Evolutionary conservation across 2,888 invertebrate species (phyloP).

Genomic region (Merodon equestris): DNA sequence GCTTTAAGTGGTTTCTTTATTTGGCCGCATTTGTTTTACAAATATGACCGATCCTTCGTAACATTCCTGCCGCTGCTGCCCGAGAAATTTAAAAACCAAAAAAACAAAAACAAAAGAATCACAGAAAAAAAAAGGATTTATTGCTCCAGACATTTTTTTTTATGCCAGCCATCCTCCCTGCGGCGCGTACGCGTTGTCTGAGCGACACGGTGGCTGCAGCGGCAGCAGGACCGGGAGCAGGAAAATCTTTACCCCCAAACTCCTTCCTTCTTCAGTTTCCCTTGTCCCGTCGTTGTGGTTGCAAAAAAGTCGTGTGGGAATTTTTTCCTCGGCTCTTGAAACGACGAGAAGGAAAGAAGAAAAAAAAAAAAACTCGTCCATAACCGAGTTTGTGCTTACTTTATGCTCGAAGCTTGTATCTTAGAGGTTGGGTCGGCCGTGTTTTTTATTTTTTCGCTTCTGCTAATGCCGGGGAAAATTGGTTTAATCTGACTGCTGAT

Average conservation of each 20-base stretch:
- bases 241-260: conserved; percentile 51
- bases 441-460: conserved; percentile 20
- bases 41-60: conserved; percentile 66
- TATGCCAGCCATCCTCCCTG: conserved; percentile 48
- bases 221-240: conserved; percentile 41
- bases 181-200: conserved; percentile 59
- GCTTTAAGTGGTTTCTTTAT: conserved; percentile 68
- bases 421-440: conserved; percentile 25
- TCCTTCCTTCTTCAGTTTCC: conserved; percentile 4
- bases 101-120: too few species aligned
- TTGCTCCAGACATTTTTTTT: conserved; percentile 67
- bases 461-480: conserved; percentile 66
- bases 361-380: conserved; percentile 32
- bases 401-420: conserved; percentile 40
- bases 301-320: conserved; percentile 66
- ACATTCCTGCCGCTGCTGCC: conserved; percentile 57
- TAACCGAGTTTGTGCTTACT: conserved; percentile 46
- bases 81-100: not conserved
- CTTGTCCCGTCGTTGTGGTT: too few species aligned
- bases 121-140: conserved; percentile 57
- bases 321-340: conserved; percentile 46
- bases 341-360: conserved; percentile 36
- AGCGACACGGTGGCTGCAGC: conserved; percentile 19
- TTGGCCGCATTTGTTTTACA: conserved; percentile 69
- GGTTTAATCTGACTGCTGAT: conserved; percentile 68